phyloP scores from a whole-genome alignment of 2,888 invertebrate species.

The Caradrina kadenii region DNA sequence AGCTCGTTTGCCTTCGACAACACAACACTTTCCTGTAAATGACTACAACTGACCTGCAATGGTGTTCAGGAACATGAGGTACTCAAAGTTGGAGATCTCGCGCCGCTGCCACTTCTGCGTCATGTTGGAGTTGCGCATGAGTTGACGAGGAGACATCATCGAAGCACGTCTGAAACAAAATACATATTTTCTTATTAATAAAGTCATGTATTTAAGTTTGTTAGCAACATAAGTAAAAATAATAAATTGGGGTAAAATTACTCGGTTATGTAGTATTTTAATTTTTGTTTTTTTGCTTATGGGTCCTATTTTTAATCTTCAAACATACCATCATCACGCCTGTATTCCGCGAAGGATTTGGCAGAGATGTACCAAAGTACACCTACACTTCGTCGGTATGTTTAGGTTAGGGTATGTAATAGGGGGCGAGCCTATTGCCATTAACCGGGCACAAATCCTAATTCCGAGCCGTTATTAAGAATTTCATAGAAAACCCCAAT shows the following conservation, averaged over 20 bases:
- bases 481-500: too few species aligned
- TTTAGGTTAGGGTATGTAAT: too few species aligned
- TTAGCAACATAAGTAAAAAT: too few species aligned
- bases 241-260: too few species aligned
- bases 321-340: too few species aligned
- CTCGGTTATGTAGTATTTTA: not conserved
- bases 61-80: conserved; percentile 99
- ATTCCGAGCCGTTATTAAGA: too few species aligned
- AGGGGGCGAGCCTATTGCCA: too few species aligned
- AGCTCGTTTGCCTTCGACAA: too few species aligned
- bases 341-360: too few species aligned
- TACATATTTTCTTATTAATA: not conserved
- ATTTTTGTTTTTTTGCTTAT: not conserved
- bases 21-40: not conserved
- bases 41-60: conserved; percentile 95
- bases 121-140: conserved; percentile 99
- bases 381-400: too few species aligned
- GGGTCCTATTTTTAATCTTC: not conserved
- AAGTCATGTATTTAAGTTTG: not conserved
- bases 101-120: conserved; percentile 99
- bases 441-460: too few species aligned
- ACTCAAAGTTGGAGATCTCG: conserved; percentile 99
- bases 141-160: conserved; percentile 99
- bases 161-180: conserved; percentile 94
- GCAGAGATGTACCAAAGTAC: too few species aligned